Percentiles rank a stretch among this genome's conserved stretches.
These are phyloP conservation scores for Calosoma granatense DNA, from an alignment of 1,140 invertebrate species.

Conservation along the genomic window DNA sequence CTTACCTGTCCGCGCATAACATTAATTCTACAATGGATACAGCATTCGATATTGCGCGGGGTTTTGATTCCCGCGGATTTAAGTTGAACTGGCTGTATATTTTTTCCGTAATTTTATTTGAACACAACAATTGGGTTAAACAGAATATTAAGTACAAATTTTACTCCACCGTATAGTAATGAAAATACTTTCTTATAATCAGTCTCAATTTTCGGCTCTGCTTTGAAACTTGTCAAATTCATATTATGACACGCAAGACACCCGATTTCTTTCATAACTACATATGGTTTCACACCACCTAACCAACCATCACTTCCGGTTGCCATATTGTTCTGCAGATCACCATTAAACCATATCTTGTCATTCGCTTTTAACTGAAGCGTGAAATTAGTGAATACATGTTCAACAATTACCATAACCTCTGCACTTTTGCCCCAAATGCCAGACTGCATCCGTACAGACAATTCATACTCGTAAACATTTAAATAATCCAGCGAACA, in stretches of 20 bases:
- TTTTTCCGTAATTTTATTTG: constrained; percentile 48
- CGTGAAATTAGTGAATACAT: constrained; percentile 59
- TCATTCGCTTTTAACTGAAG: constrained; percentile 52
- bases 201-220: constrained; percentile 32
- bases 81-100: too few species aligned
- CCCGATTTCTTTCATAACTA: constrained; percentile 51
- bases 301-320: constrained; percentile 38
- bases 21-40: too few species aligned
- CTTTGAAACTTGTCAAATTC: constrained; percentile 40
- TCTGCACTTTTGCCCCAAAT: constrained; percentile 50
- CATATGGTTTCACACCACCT: constrained; percentile 42
- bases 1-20: too few species aligned
- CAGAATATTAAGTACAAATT: constrained; percentile 63
- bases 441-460: constrained; percentile 55
- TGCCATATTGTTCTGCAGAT: constrained; percentile 35
- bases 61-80: too few species aligned
- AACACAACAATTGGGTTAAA: constrained; percentile 66
- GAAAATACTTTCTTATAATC: constrained; percentile 40
- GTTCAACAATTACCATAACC: constrained; percentile 45
- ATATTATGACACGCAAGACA: constrained; percentile 54
- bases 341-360: constrained; percentile 60
- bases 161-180: constrained; percentile 50
- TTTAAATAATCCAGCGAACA: constrained; percentile 63
- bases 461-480: constrained; percentile 48
- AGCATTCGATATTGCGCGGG: too few species aligned